Percentiles rank a stretch among this genome's conserved stretches.
These are phyloP conservation scores for Cyprinus carpio DNA, from an alignment of 2,113 vertebrate genomes.

Conservation along the genomic window DNA sequence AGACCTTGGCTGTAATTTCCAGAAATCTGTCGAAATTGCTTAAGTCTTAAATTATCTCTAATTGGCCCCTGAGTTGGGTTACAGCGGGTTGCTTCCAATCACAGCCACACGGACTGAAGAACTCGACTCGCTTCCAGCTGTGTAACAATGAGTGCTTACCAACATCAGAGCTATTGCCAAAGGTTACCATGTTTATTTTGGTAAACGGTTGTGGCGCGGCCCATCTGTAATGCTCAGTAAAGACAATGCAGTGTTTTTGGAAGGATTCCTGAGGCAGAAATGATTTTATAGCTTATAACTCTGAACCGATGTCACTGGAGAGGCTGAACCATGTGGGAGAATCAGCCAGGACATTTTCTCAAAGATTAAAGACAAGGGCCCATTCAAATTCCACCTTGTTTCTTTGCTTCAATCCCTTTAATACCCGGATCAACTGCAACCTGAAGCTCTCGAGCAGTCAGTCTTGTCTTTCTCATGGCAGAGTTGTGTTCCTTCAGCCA, in stretches of 20 bases:
- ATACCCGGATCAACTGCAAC: slow-evolving; percentile 71
- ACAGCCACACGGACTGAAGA: slow-evolving; percentile 31
- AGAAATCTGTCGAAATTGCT: slow-evolving; percentile 80
- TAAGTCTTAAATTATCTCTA: slow-evolving; percentile 84
- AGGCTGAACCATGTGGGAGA: neutral
- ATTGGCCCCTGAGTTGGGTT: slow-evolving; percentile 76
- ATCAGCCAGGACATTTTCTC: neutral
- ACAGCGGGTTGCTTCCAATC: slow-evolving; percentile 71
- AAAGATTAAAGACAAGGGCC: slow-evolving; percentile 15
- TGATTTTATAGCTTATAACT: neutral
- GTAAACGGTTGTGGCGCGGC: slow-evolving; percentile 63
- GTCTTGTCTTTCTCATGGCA: neutral
- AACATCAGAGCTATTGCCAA: slow-evolving; percentile 69
- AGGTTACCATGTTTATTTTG: slow-evolving; percentile 76
- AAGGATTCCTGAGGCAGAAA: neutral
- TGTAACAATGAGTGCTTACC: slow-evolving; percentile 73
- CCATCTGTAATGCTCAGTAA: neutral
- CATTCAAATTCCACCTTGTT: slow-evolving; percentile 11
- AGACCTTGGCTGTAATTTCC: slow-evolving; percentile 79
- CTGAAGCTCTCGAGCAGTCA: slow-evolving; percentile 53
- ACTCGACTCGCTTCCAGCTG: slow-evolving; percentile 77
- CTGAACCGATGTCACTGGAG: neutral
- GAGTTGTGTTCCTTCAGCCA: slow-evolving; percentile 62
- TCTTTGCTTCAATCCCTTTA: slow-evolving; percentile 18
- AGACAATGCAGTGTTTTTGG: neutral